Evolutionary conservation across 1,140 invertebrate species (phyloP).

Genomic region (Bombus pascuorum): DNA sequence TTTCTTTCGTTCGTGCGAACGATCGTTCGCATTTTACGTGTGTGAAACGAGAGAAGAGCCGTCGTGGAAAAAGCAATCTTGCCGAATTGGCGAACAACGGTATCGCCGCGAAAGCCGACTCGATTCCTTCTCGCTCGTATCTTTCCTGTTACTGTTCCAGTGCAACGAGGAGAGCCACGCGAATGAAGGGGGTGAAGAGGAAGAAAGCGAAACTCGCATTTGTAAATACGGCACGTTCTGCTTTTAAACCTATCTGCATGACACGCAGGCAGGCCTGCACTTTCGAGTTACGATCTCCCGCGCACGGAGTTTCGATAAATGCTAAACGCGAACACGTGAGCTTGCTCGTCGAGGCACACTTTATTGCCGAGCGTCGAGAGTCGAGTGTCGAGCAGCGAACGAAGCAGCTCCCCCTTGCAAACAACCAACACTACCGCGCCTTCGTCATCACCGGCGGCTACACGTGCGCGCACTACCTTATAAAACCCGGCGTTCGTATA

Average conservation of each 20-base stretch:
- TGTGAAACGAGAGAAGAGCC: slow-evolving; percentile 50
- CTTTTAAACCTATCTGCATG: slow-evolving; percentile 83
- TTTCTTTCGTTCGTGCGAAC: background rate
- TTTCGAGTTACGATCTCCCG: slow-evolving; percentile 80
- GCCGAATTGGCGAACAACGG: slow-evolving; percentile 44
- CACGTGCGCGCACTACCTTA: slow-evolving; percentile 39
- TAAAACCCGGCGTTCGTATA: slow-evolving; percentile 13
- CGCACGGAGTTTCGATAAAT: slow-evolving; percentile 80
- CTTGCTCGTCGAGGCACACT: slow-evolving; percentile 79
- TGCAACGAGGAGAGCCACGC: background rate
- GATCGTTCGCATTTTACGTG: background rate
- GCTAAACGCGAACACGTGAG: slow-evolving; percentile 82
- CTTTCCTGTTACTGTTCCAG: background rate
- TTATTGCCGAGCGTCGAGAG: slow-evolving; percentile 71
- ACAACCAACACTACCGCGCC: slow-evolving; percentile 53
- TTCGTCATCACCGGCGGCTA: slow-evolving; percentile 21
- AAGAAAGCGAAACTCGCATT: slow-evolving; percentile 69
- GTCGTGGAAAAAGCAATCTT: slow-evolving; percentile 63
- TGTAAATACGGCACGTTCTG: slow-evolving; percentile 81
- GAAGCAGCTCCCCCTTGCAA: slow-evolving; percentile 48
- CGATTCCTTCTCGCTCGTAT: slow-evolving; percentile 24
- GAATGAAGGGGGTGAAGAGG: background rate
- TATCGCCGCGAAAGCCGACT: slow-evolving; percentile 38
- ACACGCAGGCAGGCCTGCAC: slow-evolving; percentile 78
- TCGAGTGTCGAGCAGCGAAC: slow-evolving; percentile 40